Conservation (phyloP, 1,140 invertebrate species). For the Cydia fagiglandana region DNA sequence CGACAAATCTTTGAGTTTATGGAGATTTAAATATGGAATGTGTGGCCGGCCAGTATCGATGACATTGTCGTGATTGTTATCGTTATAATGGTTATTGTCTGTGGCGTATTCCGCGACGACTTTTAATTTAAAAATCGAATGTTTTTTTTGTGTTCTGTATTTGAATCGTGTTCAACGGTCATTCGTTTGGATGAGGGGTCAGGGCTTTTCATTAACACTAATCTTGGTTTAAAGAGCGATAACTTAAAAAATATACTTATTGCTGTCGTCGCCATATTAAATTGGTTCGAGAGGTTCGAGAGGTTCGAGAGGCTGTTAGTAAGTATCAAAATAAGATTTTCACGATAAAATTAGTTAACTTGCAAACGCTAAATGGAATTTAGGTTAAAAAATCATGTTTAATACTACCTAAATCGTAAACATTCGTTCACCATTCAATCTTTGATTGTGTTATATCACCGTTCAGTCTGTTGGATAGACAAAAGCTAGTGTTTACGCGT, state of each 20-base stretch:
- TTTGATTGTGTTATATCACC: conserved; percentile 46
- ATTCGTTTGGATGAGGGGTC: conserved; percentile 9
- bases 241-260: neutral
- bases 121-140: conserved; percentile 29
- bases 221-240: neutral
- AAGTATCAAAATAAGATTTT: neutral
- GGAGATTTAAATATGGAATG: conserved; percentile 61
- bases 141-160: conserved; percentile 1
- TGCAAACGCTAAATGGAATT: no score
- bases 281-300: neutral
- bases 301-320: neutral
- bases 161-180: conserved; percentile 12
- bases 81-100: conserved; percentile 28
- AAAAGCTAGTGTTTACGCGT: conserved; percentile 65
- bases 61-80: conserved; percentile 26
- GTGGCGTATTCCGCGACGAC: conserved; percentile 28
- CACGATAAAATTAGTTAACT: neutral
- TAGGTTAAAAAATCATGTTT: no score
- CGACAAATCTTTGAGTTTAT: conserved; percentile 67
- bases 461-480: conserved; percentile 61
- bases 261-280: neutral
- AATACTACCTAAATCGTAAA: no score
- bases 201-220: conserved; percentile 12
- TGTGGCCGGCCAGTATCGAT: conserved; percentile 24
- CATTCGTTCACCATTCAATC: neutral